Evolutionary conservation across 92 coral and sea anemone species (phyloP).

Genomic region (Umimayanthus chanpuru): DNA sequence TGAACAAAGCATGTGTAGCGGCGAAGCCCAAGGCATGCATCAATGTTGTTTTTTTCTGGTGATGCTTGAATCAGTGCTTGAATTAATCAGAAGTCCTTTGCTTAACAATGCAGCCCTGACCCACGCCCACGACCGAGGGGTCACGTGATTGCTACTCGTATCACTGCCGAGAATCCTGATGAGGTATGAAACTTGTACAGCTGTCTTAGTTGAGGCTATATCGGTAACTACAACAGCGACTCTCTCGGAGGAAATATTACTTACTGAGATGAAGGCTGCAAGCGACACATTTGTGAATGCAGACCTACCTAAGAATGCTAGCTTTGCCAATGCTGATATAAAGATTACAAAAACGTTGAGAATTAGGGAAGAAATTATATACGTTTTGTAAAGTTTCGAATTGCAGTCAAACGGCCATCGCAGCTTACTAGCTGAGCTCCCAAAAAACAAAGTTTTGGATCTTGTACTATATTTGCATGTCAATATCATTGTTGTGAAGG

Average conservation of each 20-base stretch:
- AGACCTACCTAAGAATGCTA: no score
- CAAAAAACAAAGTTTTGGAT: no score
- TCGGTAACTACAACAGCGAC: not conserved
- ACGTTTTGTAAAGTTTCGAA: no score
- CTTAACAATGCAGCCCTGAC: constrained; percentile 58
- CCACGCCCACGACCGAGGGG: constrained; percentile 82
- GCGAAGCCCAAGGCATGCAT: no score
- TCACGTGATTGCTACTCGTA: constrained; percentile 98
- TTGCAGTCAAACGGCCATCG: no score
- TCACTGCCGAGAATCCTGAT: constrained; percentile 99
- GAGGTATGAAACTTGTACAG: constrained; percentile 60
- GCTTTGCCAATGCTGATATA: no score
- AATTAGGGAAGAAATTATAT: no score
- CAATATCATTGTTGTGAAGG: not conserved
- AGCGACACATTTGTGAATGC: no score
- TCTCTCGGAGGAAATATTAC: not conserved
- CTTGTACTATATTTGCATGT: not conserved
- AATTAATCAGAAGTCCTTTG: not conserved
- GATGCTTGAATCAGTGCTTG: no score
- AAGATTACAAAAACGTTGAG: no score
- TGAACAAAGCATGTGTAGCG: no score
- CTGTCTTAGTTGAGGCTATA: not conserved
- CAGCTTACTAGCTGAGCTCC: not conserved
- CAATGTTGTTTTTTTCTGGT: no score
- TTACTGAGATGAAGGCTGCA: not conserved